phyloP scores from a whole-genome alignment of 2,113 vertebrate species.

The Bubalus kerabau region DNA sequence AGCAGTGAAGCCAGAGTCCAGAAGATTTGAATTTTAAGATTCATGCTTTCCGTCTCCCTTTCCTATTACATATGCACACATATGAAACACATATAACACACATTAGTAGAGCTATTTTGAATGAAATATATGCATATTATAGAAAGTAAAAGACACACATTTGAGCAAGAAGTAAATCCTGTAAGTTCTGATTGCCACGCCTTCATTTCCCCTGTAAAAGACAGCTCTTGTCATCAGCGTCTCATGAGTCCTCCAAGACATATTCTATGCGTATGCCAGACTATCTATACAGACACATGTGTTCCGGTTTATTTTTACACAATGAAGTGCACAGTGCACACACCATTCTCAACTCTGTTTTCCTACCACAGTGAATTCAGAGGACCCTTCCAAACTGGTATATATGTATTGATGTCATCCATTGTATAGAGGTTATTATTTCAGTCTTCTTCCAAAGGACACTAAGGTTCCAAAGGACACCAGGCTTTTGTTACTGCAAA shows the following conservation, averaged over 20 bases:
- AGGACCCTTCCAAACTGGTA: not conserved
- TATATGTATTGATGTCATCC: not conserved
- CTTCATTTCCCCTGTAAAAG: not conserved
- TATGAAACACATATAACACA: not conserved
- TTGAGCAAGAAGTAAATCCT: not conserved
- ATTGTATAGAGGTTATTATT: too few species aligned
- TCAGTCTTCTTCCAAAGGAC: not conserved
- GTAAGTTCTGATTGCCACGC: not conserved
- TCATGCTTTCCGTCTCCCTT: not conserved
- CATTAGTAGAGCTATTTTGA: not conserved
- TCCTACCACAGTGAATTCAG: not conserved
- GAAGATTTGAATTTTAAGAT: not conserved
- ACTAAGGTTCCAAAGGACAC: not conserved
- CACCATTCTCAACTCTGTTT: not conserved
- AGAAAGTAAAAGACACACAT: not conserved
- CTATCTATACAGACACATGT: not conserved
- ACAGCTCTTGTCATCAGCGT: not conserved
- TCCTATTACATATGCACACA: not conserved
- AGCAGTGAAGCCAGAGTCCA: not conserved
- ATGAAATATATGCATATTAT: not conserved
- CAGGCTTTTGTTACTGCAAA: not conserved
- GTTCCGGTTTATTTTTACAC: not conserved
- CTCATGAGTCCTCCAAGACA: not conserved
- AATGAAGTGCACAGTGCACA: not conserved
- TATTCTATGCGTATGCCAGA: not conserved